Conservation (phyloP, 2,797 vertebrate genomes). For the Hafferia zeledoni region DNA sequence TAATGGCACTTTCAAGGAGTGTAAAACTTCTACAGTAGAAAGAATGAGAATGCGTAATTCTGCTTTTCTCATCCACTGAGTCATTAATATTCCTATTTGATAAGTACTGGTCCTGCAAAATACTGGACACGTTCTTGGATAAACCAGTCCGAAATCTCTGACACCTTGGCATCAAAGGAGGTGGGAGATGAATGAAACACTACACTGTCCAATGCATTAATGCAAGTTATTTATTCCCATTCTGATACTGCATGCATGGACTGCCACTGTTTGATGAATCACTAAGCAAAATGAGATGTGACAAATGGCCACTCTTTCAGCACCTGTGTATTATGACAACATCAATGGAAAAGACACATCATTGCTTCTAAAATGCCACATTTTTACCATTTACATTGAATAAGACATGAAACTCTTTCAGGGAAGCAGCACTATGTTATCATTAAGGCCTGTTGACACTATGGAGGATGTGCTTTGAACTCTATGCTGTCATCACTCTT, state of each 20-base stretch:
- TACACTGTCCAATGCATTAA: neutral
- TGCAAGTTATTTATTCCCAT: slow-evolving; percentile 70
- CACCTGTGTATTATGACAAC: slow-evolving; percentile 68
- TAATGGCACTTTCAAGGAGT: neutral
- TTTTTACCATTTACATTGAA: slow-evolving; percentile 76
- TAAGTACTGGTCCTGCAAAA: neutral
- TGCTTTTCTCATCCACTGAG: neutral
- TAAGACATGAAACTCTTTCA: slow-evolving; percentile 79
- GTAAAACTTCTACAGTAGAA: neutral
- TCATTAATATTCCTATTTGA: neutral
- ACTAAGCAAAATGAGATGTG: slow-evolving; percentile 70
- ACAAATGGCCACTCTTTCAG: slow-evolving; percentile 71
- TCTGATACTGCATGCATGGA: slow-evolving; percentile 67
- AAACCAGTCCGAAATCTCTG: neutral
- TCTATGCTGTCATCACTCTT: slow-evolving; percentile 82
- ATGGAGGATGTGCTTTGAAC: slow-evolving; percentile 67
- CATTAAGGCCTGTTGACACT: slow-evolving; percentile 78
- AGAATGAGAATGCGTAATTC: neutral
- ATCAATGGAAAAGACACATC: slow-evolving; percentile 76
- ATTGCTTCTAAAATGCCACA: slow-evolving; percentile 75
- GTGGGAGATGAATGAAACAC: slow-evolving; percentile 57
- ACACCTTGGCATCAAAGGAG: neutral
- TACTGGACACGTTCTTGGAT: neutral
- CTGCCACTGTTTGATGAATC: slow-evolving; percentile 70
- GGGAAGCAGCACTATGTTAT: slow-evolving; percentile 74